Evolutionary conservation across 2,888 invertebrate species (phyloP).

Genomic region (Orthosia gracilis): DNA sequence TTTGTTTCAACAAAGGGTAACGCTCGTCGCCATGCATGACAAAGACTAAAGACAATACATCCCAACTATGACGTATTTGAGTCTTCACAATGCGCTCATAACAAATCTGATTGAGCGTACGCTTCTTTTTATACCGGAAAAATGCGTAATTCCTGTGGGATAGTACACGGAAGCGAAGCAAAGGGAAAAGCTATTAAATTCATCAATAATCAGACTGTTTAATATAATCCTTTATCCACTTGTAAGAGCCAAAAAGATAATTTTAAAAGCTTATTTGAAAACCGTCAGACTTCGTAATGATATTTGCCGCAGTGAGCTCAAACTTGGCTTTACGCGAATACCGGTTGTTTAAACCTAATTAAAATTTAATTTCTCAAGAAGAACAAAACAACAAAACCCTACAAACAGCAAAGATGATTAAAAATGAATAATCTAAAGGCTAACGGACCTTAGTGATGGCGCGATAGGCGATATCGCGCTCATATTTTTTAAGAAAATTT

Average conservation of each 20-base stretch:
- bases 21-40: too few relatives aligned
- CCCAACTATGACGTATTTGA: too few relatives aligned
- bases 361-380: slow-evolving; percentile 15
- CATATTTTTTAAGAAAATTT: too few relatives aligned
- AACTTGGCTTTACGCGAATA: slow-evolving; percentile 1
- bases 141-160: too few relatives aligned
- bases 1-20: too few relatives aligned
- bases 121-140: too few relatives aligned
- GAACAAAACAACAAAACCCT: slow-evolving; percentile 9
- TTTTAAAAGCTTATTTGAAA: neutral
- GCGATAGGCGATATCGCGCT: too few relatives aligned
- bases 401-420: slow-evolving; percentile 9
- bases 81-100: too few relatives aligned
- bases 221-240: neutral
- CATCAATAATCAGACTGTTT: neutral
- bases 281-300: neutral
- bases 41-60: too few relatives aligned
- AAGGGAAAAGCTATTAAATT: too few relatives aligned
- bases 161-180: too few relatives aligned
- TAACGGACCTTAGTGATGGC: neutral
- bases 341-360: slow-evolving; percentile 13
- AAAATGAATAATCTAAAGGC: slow-evolving; percentile 14
- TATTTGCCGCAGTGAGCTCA: slow-evolving; percentile 1
- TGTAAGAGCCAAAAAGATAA: neutral
- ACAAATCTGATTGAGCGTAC: too few relatives aligned